Evolutionary conservation across 2,113 vertebrate genomes (phyloP).

Genomic region (Tragulus kanchil): DNA sequence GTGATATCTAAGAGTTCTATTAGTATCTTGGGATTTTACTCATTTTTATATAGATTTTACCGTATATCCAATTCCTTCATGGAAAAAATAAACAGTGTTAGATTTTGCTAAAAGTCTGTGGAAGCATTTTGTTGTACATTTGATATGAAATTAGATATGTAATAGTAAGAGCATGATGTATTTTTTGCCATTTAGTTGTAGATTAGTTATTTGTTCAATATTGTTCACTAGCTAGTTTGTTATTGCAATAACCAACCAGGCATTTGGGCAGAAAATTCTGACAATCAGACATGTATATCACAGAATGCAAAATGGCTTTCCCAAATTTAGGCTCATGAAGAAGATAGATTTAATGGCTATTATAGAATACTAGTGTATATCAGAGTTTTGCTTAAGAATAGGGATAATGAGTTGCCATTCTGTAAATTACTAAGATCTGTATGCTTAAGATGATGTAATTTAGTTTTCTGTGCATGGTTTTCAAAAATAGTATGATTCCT

Average conservation of each 20-base stretch:
- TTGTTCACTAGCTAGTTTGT: background rate
- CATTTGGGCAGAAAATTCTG: constrained; percentile 21
- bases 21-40: background rate
- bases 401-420: constrained; percentile 72
- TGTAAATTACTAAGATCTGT: constrained; percentile 74
- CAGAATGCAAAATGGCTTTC: constrained; percentile 42
- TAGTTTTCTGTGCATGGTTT: constrained; percentile 65
- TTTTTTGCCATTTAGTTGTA: background rate
- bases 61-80: background rate
- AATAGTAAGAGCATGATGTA: background rate
- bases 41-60: background rate
- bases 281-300: background rate
- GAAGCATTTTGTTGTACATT: background rate
- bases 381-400: constrained; percentile 71
- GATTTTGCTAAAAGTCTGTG: constrained; percentile 34
- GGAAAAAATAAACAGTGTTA: background rate
- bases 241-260: background rate
- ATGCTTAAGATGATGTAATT: constrained; percentile 67
- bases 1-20: background rate
- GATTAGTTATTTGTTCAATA: background rate
- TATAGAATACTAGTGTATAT: background rate
- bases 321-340: constrained; percentile 39
- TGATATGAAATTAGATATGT: background rate
- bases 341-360: constrained; percentile 27
- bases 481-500: constrained; percentile 77